Evolutionary conservation across 2,797 vertebrate genomes (phyloP).

Genomic region (Botia almorhae): DNA sequence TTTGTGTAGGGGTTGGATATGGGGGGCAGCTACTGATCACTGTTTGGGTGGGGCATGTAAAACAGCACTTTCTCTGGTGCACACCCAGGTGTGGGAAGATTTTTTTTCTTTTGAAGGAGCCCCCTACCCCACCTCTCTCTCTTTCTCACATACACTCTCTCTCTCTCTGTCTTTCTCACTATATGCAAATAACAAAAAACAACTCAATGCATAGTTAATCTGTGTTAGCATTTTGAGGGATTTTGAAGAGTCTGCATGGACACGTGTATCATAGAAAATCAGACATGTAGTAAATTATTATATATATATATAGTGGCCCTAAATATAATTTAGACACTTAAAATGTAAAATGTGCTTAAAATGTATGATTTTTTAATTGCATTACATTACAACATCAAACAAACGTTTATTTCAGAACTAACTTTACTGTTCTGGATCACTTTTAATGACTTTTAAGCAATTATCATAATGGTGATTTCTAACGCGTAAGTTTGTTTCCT

Average conservation of each 20-base stretch:
- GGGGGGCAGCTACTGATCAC: conserved; percentile 32
- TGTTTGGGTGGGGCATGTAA: conserved; percentile 23
- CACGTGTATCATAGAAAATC: background rate
- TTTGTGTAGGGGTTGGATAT: conserved; percentile 8
- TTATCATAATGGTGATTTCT: too few relatives aligned
- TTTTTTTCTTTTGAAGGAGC: conserved; percentile 21
- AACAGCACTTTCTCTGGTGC: conserved; percentile 21
- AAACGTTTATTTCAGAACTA: too few relatives aligned
- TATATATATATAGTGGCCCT: too few relatives aligned
- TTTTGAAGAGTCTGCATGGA: background rate
- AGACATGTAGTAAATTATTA: too few relatives aligned
- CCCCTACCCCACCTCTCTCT: background rate
- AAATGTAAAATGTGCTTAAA: too few relatives aligned
- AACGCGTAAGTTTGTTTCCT: too few relatives aligned
- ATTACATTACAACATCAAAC: too few relatives aligned
- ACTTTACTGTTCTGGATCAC: too few relatives aligned
- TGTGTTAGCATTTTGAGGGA: background rate
- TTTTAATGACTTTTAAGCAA: too few relatives aligned
- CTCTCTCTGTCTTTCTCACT: background rate
- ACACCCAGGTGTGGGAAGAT: conserved; percentile 35
- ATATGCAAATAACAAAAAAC: background rate
- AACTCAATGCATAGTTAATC: background rate
- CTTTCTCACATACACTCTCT: background rate
- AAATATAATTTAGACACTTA: too few relatives aligned
- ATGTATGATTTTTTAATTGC: too few relatives aligned